These are phyloP conservation scores for Rhineura floridana DNA, from an alignment of 2,113 vertebrate species.

Conservation along the genomic window DNA sequence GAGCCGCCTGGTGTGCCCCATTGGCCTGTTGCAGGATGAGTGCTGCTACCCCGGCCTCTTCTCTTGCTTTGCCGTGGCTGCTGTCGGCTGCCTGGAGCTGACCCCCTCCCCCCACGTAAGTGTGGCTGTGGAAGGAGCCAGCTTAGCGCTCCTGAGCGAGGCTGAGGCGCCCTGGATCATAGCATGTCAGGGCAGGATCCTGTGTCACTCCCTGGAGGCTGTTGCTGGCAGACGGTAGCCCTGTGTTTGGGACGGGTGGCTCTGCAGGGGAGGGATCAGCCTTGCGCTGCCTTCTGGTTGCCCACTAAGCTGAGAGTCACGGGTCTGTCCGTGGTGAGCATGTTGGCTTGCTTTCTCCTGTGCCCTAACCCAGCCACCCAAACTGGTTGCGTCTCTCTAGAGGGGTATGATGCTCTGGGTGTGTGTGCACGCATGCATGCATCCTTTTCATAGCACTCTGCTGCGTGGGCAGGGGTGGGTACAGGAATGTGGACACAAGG, in stretches of 20 bases:
- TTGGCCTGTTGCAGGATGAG: too few relatives aligned
- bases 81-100: background rate
- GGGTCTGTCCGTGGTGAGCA: background rate
- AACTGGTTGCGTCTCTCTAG: background rate
- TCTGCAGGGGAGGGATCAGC: background rate
- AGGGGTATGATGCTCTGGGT: too few relatives aligned
- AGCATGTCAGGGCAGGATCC: background rate
- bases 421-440: accelerated
- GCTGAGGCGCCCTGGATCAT: background rate
- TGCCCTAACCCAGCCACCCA: background rate
- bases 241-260: background rate
- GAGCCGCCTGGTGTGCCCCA: too few relatives aligned
- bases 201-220: background rate
- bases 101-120: background rate
- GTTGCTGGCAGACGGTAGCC: background rate
- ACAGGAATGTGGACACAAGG: background rate
- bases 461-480: background rate
- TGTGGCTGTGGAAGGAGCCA: background rate
- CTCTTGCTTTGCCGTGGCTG: too few relatives aligned
- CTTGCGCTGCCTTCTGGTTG: background rate
- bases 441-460: too few relatives aligned
- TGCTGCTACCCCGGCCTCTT: too few relatives aligned
- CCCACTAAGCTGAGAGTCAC: too few relatives aligned
- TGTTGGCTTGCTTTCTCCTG: too few relatives aligned
- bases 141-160: too few relatives aligned